Base-by-base conservation (phyloP, 2,888 invertebrate species). In the Macrosoma leucophasiata region DNA sequence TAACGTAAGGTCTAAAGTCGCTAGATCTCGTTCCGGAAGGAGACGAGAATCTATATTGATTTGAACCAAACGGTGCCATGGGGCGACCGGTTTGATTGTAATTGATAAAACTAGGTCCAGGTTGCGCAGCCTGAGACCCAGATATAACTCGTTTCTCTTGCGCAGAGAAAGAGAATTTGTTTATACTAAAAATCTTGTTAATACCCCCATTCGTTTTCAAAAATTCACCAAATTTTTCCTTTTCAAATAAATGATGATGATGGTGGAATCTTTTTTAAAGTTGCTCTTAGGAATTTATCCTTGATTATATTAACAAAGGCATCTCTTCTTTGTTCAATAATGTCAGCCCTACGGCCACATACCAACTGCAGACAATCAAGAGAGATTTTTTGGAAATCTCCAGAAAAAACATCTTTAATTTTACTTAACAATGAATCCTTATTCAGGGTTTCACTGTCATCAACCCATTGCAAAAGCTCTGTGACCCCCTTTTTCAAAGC, bases 1-100 rank as follows among this genome's bases (percentile, higher is more conserved):
- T n/a, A n/a, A n/a, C n/a, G n/a, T n/a, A n/a, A n/a, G n/a, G n/a
- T n/a, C n/a, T n/a, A n/a, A n/a, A n/a, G n/a, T n/a, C n/a, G n/a
- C n/a, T n/a, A n/a, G n/a, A n/a, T n/a, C n/a, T n/a, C n/a, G n/a
- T n/a, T n/a, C n/a, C n/a, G n/a, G n/a, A n/a, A n/a, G n/a, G n/a
- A n/a, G n/a, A n/a, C n/a, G n/a, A n/a, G n/a, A n/a, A n/a, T n/a
- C n/a, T n/a, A n/a, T n/a, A n/a, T n/a, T n/a, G n/a, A n/a, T n/a
- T n/a, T n/a, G n/a, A n/a, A n/a, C n/a, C n/a, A n/a, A n/a, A n/a
- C n/a, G n/a, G n/a, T n/a, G n/a, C n/a, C n/a, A n/a, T n/a, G n/a
- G n/a, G n/a, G 23, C 23, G 23, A 23, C 23, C 6, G 23, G 10
- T 23, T 23, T 23, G 23, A 23, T 23, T 23, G 13, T 8, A 11